Percentiles rank a stretch among this genome's conserved stretches.
Conservation (phyloP, 2,888 invertebrate species). For the Carcina quercana region DNA sequence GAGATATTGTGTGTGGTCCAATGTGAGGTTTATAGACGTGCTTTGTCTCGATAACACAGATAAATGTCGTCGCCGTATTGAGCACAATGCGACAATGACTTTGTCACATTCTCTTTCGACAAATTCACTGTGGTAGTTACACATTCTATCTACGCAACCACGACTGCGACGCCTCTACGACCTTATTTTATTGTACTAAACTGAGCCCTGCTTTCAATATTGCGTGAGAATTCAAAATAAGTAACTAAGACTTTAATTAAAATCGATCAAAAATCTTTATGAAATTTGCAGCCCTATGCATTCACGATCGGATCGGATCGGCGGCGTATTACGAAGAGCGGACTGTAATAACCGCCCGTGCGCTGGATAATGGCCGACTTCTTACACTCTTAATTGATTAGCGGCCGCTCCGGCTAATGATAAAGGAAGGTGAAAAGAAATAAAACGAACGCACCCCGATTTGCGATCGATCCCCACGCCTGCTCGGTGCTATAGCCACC, state of each 20-base stretch:
- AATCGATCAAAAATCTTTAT: constrained; percentile 59
- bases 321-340: constrained; percentile 58
- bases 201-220: constrained; percentile 13
- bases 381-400: constrained; percentile 76
- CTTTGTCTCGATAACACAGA: constrained; percentile 72
- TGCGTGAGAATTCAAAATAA: constrained; percentile 31
- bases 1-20: constrained; percentile 72
- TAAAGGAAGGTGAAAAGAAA: constrained; percentile 74
- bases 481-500: constrained; percentile 42
- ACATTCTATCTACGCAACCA: constrained; percentile 30
- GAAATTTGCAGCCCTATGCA: constrained; percentile 69
- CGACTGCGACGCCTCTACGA: constrained; percentile 21
- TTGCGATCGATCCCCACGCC: constrained; percentile 55
- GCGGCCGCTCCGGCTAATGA: constrained; percentile 73
- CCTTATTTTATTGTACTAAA: constrained; percentile 18
- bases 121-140: constrained; percentile 55
- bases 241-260: constrained; percentile 50
- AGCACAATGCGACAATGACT: constrained; percentile 63
- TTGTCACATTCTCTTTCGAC: constrained; percentile 60
- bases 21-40: constrained; percentile 64
- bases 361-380: constrained; percentile 70
- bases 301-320: constrained; percentile 68
- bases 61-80: constrained; percentile 67
- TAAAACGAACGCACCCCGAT: constrained; percentile 63
- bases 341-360: constrained; percentile 70